Base-by-base conservation (phyloP, 2,888 invertebrate genomes). In the Branchipolynoe longqiensis region DNA sequence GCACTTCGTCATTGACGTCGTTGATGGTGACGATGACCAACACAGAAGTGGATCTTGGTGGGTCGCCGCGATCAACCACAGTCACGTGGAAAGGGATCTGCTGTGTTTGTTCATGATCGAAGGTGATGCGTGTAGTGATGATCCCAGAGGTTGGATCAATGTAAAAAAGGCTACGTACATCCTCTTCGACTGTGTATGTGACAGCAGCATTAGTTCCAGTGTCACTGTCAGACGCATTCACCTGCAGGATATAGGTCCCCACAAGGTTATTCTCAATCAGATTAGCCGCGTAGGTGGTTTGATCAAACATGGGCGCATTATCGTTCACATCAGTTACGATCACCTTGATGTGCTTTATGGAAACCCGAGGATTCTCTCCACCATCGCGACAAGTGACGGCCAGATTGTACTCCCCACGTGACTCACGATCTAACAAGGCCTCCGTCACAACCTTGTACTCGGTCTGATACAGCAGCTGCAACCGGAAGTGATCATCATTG, bases 331-430 rank as follows among this genome's bases (percentile, higher is more conserved):
- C 87, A 3, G 59, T 82, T 22, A 86, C 81, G 4, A 82, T 62
- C 12, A 87, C 86, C 2, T 36, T 56, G n/a, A 87, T 36, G 40
- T 81, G 82, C 41, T 83, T 85, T 25, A 82, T 73, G 38, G 87
- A 36, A 4, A 84, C 58, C 56, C 59, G 82, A 12, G 81, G 83
- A 36, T 74, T 62, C 62, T 58, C 73, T 1, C 88, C 88, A 2
- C 40, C 69, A 73, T 89, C 89, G 0, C 40, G 25, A 64, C 89
- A 89, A 28, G 40, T 85, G 64, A 98, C 96, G 2, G 97, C 98
- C 89, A 98, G 94, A 94, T 98, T 98, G 92, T 98, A 98, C 94
- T 97, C 97, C 89, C 97, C 96, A 85, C 97, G 97, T 94, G 97
- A 97, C 94, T 98, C 98, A 85, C 98, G 95, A 94, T 98, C 98